Percentiles rank a stretch among this genome's conserved stretches.
phyloP scores from a whole-genome alignment of 2,113 vertebrate genomes.

The Perca schrenkii region DNA sequence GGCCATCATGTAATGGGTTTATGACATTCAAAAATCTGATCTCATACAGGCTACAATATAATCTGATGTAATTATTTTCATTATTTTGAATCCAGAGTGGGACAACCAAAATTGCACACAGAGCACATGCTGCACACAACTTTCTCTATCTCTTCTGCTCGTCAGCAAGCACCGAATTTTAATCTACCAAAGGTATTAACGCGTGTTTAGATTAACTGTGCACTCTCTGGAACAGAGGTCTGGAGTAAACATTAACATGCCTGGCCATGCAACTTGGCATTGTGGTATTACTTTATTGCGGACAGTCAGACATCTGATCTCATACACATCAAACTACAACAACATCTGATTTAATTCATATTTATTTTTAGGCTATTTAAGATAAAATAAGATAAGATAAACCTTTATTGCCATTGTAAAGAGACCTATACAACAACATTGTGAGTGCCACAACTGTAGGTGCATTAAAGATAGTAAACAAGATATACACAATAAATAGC shows the following conservation, averaged over 20 bases:
- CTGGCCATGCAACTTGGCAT: not conserved
- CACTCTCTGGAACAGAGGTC: not conserved
- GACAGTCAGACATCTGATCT: not conserved
- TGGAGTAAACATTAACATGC: not conserved
- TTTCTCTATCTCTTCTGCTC: not conserved
- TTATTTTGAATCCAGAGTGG: not conserved
- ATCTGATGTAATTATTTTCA: not conserved
- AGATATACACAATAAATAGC: too few species aligned
- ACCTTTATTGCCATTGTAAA: too few species aligned
- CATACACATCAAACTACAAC: not conserved
- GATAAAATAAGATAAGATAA: too few species aligned
- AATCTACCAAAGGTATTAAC: not conserved
- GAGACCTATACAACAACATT: too few species aligned
- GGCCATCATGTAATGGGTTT: not conserved
- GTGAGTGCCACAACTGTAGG: too few species aligned
- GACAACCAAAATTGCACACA: not conserved
- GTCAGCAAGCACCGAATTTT: not conserved
- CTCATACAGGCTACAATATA: not conserved
- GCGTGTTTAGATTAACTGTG: not conserved
- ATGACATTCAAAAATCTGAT: conserved; percentile 2
- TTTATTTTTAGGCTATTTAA: not conserved
- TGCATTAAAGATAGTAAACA: too few species aligned
- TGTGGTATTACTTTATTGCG: not conserved
- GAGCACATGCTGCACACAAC: not conserved
- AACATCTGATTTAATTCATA: not conserved